Base-by-base conservation (phyloP, 2,113 vertebrate genomes). In the Pungitius pungitius region DNA sequence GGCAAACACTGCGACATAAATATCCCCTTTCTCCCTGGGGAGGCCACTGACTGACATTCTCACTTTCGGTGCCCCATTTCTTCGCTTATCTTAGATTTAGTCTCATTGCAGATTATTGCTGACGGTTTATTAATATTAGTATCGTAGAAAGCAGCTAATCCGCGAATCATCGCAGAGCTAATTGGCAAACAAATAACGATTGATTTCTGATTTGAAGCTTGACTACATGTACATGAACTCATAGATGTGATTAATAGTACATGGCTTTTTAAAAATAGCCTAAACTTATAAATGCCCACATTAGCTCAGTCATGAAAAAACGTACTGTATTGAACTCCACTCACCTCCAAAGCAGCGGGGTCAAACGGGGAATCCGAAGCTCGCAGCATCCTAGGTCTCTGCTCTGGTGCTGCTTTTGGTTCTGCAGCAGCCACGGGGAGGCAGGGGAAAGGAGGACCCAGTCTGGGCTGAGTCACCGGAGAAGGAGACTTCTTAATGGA, bases 331-430 rank as follows among this genome's bases (percentile, higher is more conserved):
- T 18, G 10, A 8, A 11, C 3, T 6, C 37, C 30, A 89, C 93
- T 91, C 78, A 94, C 94, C 93, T 94, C 93, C 78, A 94, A 79
- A 60, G 90, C 91, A 73, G 87, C 93, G 70, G 93, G 94, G 81
- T 94, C 94, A 87, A 94, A 94, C 0, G 91, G 92, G 40, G 80
- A 85, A 69, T 94, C 93, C 0, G 92, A 93, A 24, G 92, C 91
- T 43, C 90, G 92, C 57, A 93, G 85, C 84, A 93, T 93, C 77
- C 92, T 87, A 0, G 92, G 92, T 71, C 91, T 94, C 77, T 89
- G 82, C 77, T 92, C 92, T 6, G 73, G 90, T 62, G 75, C 40
- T 0, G 68, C 47, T 83, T 92, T 93, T 22, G 90, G 89, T 33
- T 83, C 66, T 58, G 76, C 43, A 56, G 89, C 78, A 77, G 88